These are phyloP conservation scores for Nasonia vitripennis DNA, from an alignment of 1,140 invertebrate genomes.

Conservation along the genomic window DNA sequence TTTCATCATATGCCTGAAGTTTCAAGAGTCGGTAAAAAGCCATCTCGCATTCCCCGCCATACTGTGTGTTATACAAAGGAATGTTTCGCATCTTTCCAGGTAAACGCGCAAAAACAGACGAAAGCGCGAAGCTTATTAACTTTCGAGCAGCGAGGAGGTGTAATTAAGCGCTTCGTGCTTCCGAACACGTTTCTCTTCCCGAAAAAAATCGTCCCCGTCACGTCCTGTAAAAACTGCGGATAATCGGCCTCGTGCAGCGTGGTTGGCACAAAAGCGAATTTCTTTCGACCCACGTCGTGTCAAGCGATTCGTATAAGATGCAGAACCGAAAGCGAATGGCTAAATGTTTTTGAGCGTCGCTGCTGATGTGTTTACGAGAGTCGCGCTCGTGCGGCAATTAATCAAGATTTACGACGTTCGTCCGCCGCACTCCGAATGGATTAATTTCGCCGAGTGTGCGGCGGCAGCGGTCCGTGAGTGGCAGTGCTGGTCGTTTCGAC, in stretches of 20 bases:
- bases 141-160: no score
- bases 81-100: no score
- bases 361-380: slow-evolving; percentile 64
- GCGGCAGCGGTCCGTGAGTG: background rate
- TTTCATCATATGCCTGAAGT: no score
- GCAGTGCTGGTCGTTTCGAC: background rate
- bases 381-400: slow-evolving; percentile 64
- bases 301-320: background rate
- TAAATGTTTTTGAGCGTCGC: slow-evolving; percentile 56
- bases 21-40: no score
- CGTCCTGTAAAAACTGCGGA: background rate
- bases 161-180: no score
- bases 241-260: background rate
- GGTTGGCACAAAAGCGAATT: background rate
- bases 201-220: no score
- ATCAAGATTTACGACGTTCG: slow-evolving; percentile 67
- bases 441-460: slow-evolving; percentile 62
- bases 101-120: no score
- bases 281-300: background rate
- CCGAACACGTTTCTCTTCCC: no score
- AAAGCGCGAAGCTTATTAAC: no score
- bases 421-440: slow-evolving; percentile 60
- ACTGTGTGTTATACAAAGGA: no score
- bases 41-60: no score
- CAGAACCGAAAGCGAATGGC: slow-evolving; percentile 17